Percentiles rank a stretch among this genome's conserved stretches.
Conservation (phyloP, 1,140 invertebrate genomes). For the Drosophila ficusphila region DNA sequence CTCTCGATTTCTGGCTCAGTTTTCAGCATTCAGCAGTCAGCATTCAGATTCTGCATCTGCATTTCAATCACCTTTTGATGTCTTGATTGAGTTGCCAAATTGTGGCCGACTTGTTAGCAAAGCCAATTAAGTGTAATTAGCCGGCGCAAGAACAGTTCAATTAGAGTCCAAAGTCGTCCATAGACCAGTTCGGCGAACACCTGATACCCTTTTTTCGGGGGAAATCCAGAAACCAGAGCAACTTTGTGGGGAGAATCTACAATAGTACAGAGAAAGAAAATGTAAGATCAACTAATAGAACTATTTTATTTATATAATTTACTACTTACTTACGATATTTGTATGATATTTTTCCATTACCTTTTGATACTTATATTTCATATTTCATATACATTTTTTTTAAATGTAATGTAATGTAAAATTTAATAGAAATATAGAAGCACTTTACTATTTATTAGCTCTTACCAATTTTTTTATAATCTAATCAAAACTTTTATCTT, state of each 20-base stretch:
- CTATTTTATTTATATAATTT: too few species aligned
- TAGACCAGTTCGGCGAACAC: not conserved
- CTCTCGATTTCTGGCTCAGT: slow-evolving; percentile 7
- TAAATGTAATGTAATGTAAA: too few species aligned
- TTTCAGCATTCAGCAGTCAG: too few species aligned
- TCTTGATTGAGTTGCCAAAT: slow-evolving; percentile 54
- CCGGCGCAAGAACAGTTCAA: slow-evolving; percentile 53
- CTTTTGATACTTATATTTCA: too few species aligned
- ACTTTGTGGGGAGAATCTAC: too few species aligned
- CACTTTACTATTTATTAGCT: too few species aligned
- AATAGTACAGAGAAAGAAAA: not conserved
- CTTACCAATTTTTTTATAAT: too few species aligned
- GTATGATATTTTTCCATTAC: too few species aligned
- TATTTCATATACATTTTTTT: too few species aligned
- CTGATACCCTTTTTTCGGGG: slow-evolving; percentile 2
- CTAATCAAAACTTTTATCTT: too few species aligned
- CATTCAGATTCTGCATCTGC: slow-evolving; percentile 4
- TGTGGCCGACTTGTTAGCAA: slow-evolving; percentile 61
- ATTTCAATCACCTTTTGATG: slow-evolving; percentile 55
- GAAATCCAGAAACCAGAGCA: not conserved
- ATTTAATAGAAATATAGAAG: too few species aligned
- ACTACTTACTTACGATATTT: too few species aligned
- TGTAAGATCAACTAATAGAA: not conserved
- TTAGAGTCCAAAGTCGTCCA: slow-evolving; percentile 46
- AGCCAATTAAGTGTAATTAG: slow-evolving; percentile 71